These are phyloP conservation scores for Aphelenchoides avenae DNA, from an alignment of 1,140 invertebrate genomes.

Conservation along the genomic window DNA sequence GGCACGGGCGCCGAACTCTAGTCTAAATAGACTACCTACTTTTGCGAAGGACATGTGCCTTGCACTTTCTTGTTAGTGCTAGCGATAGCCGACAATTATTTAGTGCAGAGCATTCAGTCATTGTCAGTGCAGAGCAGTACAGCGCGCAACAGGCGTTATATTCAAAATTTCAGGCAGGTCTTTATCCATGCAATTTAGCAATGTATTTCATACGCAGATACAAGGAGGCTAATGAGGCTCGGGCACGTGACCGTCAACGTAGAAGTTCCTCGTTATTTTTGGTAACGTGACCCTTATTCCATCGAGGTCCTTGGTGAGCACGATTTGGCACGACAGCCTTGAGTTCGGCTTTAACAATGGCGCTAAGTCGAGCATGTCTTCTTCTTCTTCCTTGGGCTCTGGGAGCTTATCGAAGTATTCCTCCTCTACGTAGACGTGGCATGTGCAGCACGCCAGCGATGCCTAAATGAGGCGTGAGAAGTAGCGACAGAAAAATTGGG, in stretches of 20 bases:
- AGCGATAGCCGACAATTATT: too few relatives aligned
- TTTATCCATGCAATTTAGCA: too few relatives aligned
- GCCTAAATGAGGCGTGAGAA: too few relatives aligned
- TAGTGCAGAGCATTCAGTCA: too few relatives aligned
- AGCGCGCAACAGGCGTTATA: too few relatives aligned
- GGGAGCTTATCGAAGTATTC: constrained; percentile 74
- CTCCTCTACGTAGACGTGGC: constrained; percentile 87
- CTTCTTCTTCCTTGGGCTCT: constrained; percentile 77
- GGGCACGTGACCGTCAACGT: constrained; percentile 93
- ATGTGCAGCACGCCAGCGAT: constrained; percentile 92
- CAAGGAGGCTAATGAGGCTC: constrained; percentile 72
- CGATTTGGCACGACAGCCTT: constrained; percentile 91
- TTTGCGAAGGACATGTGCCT: too few relatives aligned
- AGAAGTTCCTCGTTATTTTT: constrained; percentile 89
- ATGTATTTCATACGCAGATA: constrained; percentile 5
- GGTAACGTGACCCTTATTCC: constrained; percentile 82
- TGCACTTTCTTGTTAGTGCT: too few relatives aligned
- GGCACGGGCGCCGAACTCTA: too few relatives aligned
- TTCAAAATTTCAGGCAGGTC: too few relatives aligned
- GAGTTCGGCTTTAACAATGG: constrained; percentile 93
- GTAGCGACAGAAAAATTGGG: too few relatives aligned
- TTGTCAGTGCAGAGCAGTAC: too few relatives aligned
- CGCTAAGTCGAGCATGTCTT: constrained; percentile 93
- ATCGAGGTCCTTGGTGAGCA: constrained; percentile 82
- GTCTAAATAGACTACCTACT: too few relatives aligned